A percentile compares a stretch with the other conserved stretches of the same genome.
Evolutionary conservation across 1,140 invertebrate genomes (phyloP).

Genomic region (Onthophagus taurus): DNA sequence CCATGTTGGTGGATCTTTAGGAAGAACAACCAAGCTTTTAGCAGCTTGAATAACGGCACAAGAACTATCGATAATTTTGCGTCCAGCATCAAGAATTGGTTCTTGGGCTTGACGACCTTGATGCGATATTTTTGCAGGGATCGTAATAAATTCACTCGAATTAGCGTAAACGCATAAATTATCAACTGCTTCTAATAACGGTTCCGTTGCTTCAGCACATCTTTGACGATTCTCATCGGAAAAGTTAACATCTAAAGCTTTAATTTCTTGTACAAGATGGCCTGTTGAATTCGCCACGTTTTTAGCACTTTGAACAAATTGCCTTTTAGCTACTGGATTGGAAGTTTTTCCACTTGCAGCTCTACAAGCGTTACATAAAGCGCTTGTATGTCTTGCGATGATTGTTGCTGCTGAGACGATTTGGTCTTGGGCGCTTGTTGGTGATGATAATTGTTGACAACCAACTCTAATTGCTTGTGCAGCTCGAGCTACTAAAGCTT

Average conservation of each 20-base stretch:
- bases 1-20: constrained; percentile 89
- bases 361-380: constrained; percentile 90
- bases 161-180: constrained; percentile 87
- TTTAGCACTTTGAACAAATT: constrained; percentile 96
- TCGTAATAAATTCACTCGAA: constrained; percentile 84
- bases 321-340: constrained; percentile 88
- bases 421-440: constrained; percentile 72
- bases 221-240: constrained; percentile 61
- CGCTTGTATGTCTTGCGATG: constrained; percentile 94
- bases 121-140: constrained; percentile 82
- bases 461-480: constrained; percentile 82
- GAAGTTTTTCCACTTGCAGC: constrained; percentile 83
- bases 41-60: constrained; percentile 86
- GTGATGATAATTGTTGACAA: constrained; percentile 69
- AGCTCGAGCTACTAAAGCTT: constrained; percentile 78
- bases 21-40: constrained; percentile 79
- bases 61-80: constrained; percentile 71
- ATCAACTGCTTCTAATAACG: constrained; percentile 82
- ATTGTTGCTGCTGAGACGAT: constrained; percentile 84
- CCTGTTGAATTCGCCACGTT: constrained; percentile 96
- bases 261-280: constrained; percentile 89
- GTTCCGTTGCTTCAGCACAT: constrained; percentile 73
- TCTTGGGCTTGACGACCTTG: constrained; percentile 71
- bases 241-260: constrained; percentile 80
- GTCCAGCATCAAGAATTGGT: constrained; percentile 78